Base-by-base conservation (phyloP, 35 echinoderm and acorn worm species). In the Diadema setosum region DNA sequence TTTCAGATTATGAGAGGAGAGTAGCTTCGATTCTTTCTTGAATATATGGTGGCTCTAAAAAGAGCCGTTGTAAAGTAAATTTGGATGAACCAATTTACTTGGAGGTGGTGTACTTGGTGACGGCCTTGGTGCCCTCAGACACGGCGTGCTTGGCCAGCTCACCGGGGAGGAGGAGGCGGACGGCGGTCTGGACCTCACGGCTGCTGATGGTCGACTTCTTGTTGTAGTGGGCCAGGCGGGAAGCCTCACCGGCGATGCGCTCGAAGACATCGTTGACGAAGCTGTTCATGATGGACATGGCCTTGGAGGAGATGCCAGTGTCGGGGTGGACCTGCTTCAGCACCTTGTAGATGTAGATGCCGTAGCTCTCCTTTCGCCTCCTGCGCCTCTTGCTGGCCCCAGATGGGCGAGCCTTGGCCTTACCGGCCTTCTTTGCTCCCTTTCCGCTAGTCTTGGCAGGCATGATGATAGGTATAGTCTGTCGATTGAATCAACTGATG, bases 241-340 rank as follows among this genome's bases (percentile, higher is more conserved):
- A 88, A 34, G 94, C 90, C 31, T 96, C 94, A 18, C 58, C 85
- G 29, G 92, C 92, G 70, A 98, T 96, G 49, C 90, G 89, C 70
- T 98, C 86, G 89, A 94, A 91, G 92, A 98, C 83, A 84, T 94
- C 89, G 85, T 98, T 94, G 39, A 91, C 87, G 63, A 94, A 91
- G 84, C 92, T 88, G 94, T 98, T 98, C 96, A 98, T 98, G 89
- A 98, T 98, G 70, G 84, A 85, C 95, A 97, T 97, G 76, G 95
- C 95, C 31, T 46, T 36, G 83, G 91, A 90, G 21, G 95, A 97
- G 84, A 97, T 97, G 32, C 95, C 95, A 65, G 91, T 93, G 91
- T 97, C 95, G 25, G 95, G 95, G 50, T 97, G 95, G 15, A 97
- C 95, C 63, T 97, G 94, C 84, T 97, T 97, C 82, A 97, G 83